These are phyloP conservation scores for Aethes cnicana DNA, from an alignment of 2,888 invertebrate genomes.

Conservation along the genomic window DNA sequence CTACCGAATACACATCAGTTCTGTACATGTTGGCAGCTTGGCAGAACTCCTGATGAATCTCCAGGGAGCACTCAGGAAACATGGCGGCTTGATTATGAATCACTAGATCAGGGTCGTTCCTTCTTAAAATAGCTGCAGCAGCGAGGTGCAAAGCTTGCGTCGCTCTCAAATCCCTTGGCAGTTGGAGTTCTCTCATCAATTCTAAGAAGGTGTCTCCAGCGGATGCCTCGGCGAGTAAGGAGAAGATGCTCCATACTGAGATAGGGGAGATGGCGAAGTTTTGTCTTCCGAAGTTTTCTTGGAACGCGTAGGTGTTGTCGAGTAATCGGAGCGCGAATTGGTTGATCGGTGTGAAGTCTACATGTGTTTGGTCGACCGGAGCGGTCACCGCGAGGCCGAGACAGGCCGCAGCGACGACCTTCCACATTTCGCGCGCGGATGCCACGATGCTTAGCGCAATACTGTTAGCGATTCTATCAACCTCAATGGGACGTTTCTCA, in stretches of 20 bases:
- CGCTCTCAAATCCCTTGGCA: slow-evolving; percentile 59
- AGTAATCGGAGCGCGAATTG: slow-evolving; percentile 64
- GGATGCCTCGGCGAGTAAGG: slow-evolving; percentile 69
- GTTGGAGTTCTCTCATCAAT: slow-evolving; percentile 55
- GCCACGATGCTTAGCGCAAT: slow-evolving; percentile 47
- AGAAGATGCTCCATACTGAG: slow-evolving; percentile 71
- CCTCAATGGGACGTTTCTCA: slow-evolving; percentile 55
- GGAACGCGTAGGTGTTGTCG: slow-evolving; percentile 62
- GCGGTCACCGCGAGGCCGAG: slow-evolving; percentile 52
- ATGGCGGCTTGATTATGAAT: slow-evolving; percentile 61
- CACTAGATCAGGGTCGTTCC: slow-evolving; percentile 53
- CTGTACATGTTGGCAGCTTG: slow-evolving; percentile 70
- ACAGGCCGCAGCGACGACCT: slow-evolving; percentile 44
- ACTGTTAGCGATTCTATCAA: slow-evolving; percentile 52
- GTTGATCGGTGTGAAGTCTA: slow-evolving; percentile 59
- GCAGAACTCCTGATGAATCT: slow-evolving; percentile 68
- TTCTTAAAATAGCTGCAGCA: slow-evolving; percentile 53
- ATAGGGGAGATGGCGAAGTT: slow-evolving; percentile 69
- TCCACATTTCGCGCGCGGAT: slow-evolving; percentile 55
- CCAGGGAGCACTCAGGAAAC: slow-evolving; percentile 58
- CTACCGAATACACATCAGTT: slow-evolving; percentile 79
- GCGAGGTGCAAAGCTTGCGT: slow-evolving; percentile 64
- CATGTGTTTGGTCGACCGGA: slow-evolving; percentile 42
- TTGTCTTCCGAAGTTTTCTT: slow-evolving; percentile 63
- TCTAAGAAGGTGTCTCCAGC: slow-evolving; percentile 67